A percentile compares a stretch with the other conserved stretches of the same genome.
Conservation (phyloP, 2,888 invertebrate genomes). For the Spatulosminthurus flaviceps region DNA sequence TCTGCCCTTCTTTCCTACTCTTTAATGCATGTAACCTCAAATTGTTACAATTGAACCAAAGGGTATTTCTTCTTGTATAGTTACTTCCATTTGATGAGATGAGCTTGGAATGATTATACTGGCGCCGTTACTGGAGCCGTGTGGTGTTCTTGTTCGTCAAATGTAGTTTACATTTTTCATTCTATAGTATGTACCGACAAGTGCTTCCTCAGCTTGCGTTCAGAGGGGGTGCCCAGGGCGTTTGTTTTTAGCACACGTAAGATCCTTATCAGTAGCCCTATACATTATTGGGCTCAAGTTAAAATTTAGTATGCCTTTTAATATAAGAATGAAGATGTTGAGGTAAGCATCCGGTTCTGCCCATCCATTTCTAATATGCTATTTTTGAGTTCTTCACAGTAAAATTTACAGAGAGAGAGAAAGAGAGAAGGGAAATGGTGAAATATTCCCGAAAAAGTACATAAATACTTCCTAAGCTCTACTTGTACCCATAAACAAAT, state of each 20-base stretch:
- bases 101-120: background rate
- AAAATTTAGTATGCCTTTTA: too few relatives aligned
- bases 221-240: background rate
- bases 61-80: background rate
- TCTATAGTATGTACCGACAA: background rate
- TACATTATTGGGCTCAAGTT: too few relatives aligned
- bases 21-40: conserved; percentile 41
- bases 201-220: background rate
- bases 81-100: background rate
- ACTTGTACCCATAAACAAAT: too few relatives aligned
- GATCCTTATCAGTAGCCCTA: too few relatives aligned
- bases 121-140: conserved; percentile 18
- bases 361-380: too few relatives aligned
- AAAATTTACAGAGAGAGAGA: too few relatives aligned
- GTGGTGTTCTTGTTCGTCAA: background rate
- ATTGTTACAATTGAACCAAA: conserved; percentile 23
- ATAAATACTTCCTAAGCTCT: too few relatives aligned
- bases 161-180: background rate
- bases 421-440: too few relatives aligned
- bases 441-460: too few relatives aligned
- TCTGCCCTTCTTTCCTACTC: background rate
- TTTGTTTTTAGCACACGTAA: background rate
- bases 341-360: too few relatives aligned
- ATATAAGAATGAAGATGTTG: too few relatives aligned
- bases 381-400: too few relatives aligned